Evolutionary conservation across 2,113 vertebrate genomes (phyloP), one percentile per base, ranked within the genome.

Genomic region (Albula glossodonta): DNA sequence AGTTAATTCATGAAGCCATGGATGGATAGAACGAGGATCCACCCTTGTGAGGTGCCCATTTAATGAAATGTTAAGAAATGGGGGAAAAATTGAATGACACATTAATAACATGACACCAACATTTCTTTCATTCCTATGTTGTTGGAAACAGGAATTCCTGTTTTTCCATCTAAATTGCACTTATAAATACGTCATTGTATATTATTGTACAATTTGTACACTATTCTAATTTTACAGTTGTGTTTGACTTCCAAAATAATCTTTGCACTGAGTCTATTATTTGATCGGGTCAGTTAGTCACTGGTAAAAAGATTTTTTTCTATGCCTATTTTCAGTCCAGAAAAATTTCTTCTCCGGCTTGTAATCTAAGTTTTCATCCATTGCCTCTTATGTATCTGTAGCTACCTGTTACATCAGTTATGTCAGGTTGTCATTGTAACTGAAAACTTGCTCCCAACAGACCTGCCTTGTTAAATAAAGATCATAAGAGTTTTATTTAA

Each of bases 1-100:
- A 88, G 88, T 89, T 41, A 88, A 89, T 87, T 77, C 84, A 80
- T 51, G 60, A 79, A 19, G 60, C 17, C 60, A 66, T 66, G 53
- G 53, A 56, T 74, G 8, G 8, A 2, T 25, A 31, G 22, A 74
- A 74, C 10, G 0, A 9, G n/a, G n/a, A 25, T 74, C 9, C 9
- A 9, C 9, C 22, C 8, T n/a, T 31, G 70, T 25, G 70, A 31
- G n/a, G 9, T 25, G 25, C 5, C 1, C 22, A n/a, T 74, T n/a
- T 19, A 74, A 2, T 10, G n/a, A 8, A 74, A 74, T 9, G n/a
- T 22, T 74, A 74, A 74, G 70, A 74, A 74, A 74, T 31, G n/a
- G 70, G 11, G 22, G 70, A 0, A 31, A 74, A 74, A n/a, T 31
- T 74, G 70, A 31, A n/a, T 31, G 22, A 74, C 9, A 22, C 70